Conservation (phyloP, 2,888 invertebrate genomes). For the Papilio gigon region DNA sequence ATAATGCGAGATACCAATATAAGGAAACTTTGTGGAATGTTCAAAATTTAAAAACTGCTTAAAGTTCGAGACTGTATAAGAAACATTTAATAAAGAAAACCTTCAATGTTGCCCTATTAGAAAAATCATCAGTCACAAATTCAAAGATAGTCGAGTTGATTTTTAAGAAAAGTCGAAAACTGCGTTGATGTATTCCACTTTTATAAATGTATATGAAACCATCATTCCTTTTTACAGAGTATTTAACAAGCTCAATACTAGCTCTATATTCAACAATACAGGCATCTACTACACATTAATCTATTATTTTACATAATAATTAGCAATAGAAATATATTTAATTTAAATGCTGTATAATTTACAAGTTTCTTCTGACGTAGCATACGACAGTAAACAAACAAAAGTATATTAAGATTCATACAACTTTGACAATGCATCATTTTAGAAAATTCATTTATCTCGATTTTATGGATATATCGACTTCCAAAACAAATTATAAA, state of each 20-base stretch:
- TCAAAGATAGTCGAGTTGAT: no score
- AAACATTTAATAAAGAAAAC: background rate
- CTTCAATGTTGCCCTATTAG: background rate
- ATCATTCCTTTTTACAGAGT: slow-evolving; percentile 1
- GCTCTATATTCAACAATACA: background rate
- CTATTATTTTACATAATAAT: slow-evolving; percentile 2
- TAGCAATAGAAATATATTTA: slow-evolving; percentile 5
- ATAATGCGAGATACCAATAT: background rate
- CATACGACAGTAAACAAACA: background rate
- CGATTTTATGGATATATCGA: background rate
- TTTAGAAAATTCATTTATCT: slow-evolving; percentile 1
- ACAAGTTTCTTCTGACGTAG: background rate
- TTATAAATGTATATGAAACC: background rate
- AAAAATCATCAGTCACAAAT: no score
- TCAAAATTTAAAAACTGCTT: background rate
- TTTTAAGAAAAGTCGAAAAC: no score
- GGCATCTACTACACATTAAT: background rate
- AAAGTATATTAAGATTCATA: background rate
- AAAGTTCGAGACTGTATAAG: background rate
- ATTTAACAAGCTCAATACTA: background rate
- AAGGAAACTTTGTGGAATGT: background rate
- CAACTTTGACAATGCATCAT: background rate
- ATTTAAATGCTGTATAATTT: slow-evolving; percentile 20
- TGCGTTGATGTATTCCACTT: background rate
- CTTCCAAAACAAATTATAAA: background rate